Percentiles rank a stretch among this genome's conserved stretches.
These are phyloP conservation scores for Propithecus perrieri DNA, from an alignment of 2,797 vertebrate species.

Conservation along the genomic window DNA sequence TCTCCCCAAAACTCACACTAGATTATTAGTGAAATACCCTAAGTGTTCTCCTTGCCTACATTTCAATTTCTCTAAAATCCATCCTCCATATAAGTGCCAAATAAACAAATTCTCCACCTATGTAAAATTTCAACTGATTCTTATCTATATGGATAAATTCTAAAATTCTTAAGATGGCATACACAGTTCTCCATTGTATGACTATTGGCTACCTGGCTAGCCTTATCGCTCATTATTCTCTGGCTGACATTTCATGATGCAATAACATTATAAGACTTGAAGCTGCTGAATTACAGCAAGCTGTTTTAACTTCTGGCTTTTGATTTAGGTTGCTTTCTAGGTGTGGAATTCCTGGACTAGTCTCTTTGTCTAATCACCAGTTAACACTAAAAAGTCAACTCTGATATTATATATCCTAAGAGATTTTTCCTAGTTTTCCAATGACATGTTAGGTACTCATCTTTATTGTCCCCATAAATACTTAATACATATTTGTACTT, in stretches of 20 bases:
- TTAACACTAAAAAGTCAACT: not conserved
- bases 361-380: not conserved
- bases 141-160: not conserved
- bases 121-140: not conserved
- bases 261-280: not conserved
- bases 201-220: not conserved
- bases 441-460: not conserved
- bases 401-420: not conserved
- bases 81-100: not conserved
- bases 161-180: not conserved
- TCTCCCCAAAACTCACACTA: not conserved
- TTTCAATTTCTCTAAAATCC: not conserved
- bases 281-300: not conserved
- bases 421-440: not conserved
- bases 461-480: not conserved
- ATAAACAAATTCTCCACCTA: not conserved
- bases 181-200: not conserved
- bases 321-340: not conserved
- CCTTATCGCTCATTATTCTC: not conserved
- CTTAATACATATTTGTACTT: not conserved
- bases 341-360: not conserved
- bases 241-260: not conserved
- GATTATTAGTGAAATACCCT: not conserved
- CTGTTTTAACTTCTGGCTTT: not conserved
- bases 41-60: not conserved